Evolutionary conservation across 2,113 vertebrate species (phyloP).

Genomic region (Pyxicephalus adspersus): DNA sequence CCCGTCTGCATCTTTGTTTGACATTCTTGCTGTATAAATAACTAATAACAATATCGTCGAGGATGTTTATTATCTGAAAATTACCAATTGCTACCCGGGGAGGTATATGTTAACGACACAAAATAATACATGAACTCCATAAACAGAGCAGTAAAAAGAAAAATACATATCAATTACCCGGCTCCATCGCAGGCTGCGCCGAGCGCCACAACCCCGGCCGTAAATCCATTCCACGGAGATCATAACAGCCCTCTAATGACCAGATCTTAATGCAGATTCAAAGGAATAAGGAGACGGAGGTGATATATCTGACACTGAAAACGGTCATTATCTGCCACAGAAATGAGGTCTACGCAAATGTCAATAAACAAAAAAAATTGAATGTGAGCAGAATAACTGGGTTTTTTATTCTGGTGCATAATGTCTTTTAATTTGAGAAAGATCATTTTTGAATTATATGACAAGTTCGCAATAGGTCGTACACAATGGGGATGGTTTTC

Average conservation of each 20-base stretch:
- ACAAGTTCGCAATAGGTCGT: too few species aligned
- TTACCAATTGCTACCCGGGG: neutral
- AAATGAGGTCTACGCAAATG: neutral
- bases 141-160: neutral
- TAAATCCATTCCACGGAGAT: neutral
- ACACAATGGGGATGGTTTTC: too few species aligned
- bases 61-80: fast-evolving
- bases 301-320: neutral
- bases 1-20: too few species aligned
- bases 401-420: too few species aligned
- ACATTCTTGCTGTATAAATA: too few species aligned
- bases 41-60: neutral
- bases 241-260: neutral
- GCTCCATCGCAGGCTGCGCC: neutral
- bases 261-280: neutral
- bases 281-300: neutral
- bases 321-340: neutral
- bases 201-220: neutral
- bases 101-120: neutral
- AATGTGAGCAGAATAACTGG: neutral
- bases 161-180: constrained; percentile 4
- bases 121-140: neutral
- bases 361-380: neutral
- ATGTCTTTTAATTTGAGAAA: too few species aligned
- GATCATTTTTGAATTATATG: too few species aligned